Evolutionary conservation across 2,888 invertebrate genomes (phyloP).

Genomic region (Epinotia brunnichana): DNA sequence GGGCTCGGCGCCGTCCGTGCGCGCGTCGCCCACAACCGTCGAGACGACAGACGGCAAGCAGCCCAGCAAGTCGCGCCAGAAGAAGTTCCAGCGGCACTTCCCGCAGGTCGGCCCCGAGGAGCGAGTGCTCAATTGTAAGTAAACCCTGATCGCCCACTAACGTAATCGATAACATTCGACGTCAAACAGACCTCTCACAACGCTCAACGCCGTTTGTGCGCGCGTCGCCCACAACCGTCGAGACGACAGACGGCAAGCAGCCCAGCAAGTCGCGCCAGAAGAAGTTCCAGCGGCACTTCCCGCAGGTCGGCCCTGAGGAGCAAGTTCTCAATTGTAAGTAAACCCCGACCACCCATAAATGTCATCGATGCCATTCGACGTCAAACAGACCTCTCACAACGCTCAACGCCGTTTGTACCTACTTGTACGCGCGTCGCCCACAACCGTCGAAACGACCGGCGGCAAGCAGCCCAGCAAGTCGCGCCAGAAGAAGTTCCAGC

Average conservation of each 20-base stretch:
- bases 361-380: no score
- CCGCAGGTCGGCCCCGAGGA: conserved; percentile 92
- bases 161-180: no score
- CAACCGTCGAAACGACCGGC: conserved; percentile 63
- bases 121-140: conserved; percentile 92
- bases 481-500: conserved; percentile 94
- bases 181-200: conserved; percentile 79
- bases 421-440: no score
- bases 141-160: background rate
- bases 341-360: background rate
- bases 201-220: conserved; percentile 73
- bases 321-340: conserved; percentile 92
- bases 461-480: conserved; percentile 87
- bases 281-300: conserved; percentile 95
- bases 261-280: conserved; percentile 91
- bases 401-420: no score
- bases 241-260: conserved; percentile 74
- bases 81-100: conserved; percentile 95
- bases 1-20: conserved; percentile 72
- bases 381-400: no score
- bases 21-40: conserved; percentile 55
- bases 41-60: conserved; percentile 75
- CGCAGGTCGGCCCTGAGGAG: conserved; percentile 92
- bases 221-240: conserved; percentile 55
- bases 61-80: conserved; percentile 90